Percentiles rank a stretch among this genome's conserved stretches.
Evolutionary conservation across 2,888 invertebrate genomes (phyloP).

Genomic region (Pseudanteris insignis): DNA sequence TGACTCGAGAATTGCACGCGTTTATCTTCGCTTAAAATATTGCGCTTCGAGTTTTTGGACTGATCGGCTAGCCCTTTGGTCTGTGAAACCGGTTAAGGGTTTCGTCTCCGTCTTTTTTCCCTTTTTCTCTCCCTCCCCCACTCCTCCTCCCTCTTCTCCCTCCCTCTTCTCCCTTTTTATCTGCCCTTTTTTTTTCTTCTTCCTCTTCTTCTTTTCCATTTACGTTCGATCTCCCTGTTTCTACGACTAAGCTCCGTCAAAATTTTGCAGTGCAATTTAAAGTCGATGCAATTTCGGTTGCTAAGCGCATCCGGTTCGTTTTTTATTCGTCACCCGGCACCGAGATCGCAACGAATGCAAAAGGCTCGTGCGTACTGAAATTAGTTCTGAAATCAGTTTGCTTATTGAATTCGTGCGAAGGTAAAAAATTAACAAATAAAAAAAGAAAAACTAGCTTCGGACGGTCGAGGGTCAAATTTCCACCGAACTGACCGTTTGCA

Average conservation of each 20-base stretch:
- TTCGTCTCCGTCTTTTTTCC: slow-evolving; percentile 13
- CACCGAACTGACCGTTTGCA: too few relatives aligned
- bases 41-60: slow-evolving; percentile 40
- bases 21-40: slow-evolving; percentile 47
- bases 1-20: slow-evolving; percentile 33
- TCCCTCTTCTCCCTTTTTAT: too few relatives aligned
- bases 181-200: slow-evolving; percentile 1
- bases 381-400: too few relatives aligned
- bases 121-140: slow-evolving; percentile 1
- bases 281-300: slow-evolving; percentile 15
- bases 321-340: too few relatives aligned
- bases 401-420: too few relatives aligned
- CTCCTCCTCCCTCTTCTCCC: slow-evolving; percentile 7
- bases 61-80: slow-evolving; percentile 42
- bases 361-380: too few relatives aligned
- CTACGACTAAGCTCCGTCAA: slow-evolving; percentile 36
- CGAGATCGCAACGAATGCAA: too few relatives aligned
- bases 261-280: too few relatives aligned
- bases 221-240: slow-evolving; percentile 33
- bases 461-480: too few relatives aligned
- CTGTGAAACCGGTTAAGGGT: slow-evolving; percentile 42
- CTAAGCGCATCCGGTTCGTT: slow-evolving; percentile 7
- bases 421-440: too few relatives aligned
- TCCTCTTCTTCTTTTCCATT: slow-evolving; percentile 8
- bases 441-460: too few relatives aligned